Percentiles rank a stretch among this genome's conserved stretches.
Conservation (phyloP, 2,113 vertebrate species). For the Oryzias javanicus region DNA sequence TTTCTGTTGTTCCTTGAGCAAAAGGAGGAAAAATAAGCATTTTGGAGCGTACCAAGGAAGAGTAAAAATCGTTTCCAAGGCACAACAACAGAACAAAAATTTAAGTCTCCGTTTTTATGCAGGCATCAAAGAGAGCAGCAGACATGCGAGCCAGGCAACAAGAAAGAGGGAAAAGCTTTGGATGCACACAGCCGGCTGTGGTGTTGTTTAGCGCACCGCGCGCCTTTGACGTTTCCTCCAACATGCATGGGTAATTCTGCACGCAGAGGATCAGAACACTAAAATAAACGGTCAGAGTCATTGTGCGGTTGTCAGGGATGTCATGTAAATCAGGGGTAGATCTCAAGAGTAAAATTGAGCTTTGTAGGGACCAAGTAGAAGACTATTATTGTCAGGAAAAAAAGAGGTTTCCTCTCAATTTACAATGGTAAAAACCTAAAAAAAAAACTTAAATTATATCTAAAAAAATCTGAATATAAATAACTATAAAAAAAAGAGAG, state of each 20-base stretch:
- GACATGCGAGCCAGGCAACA: constrained; percentile 36
- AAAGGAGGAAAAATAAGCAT: constrained; percentile 16
- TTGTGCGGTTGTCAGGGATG: constrained; percentile 42
- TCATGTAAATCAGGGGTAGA: constrained; percentile 27
- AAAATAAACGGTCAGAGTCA: constrained; percentile 42
- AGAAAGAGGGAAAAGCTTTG: constrained; percentile 35
- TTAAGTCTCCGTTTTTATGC: constrained; percentile 39
- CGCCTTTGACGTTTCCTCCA: constrained; percentile 51
- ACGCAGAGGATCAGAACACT: constrained; percentile 60
- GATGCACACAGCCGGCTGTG: constrained; percentile 39
- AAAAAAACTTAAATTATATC: constrained; percentile 7
- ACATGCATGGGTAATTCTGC: constrained; percentile 60
- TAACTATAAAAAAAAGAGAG: too few relatives aligned
- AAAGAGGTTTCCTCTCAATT: too few relatives aligned
- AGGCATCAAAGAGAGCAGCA: constrained; percentile 62
- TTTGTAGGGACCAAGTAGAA: constrained; percentile 38
- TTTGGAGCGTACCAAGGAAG: constrained; percentile 19
- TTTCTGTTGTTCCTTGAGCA: constrained; percentile 32
- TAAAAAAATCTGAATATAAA: not conserved
- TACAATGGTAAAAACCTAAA: not conserved
- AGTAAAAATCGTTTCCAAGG: constrained; percentile 14
- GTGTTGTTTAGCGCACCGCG: constrained; percentile 56
- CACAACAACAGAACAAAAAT: constrained; percentile 56
- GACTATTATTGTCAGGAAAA: constrained; percentile 28
- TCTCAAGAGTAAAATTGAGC: constrained; percentile 12